Conservation (phyloP, 2,888 invertebrate species). For the Melanotus villosus region DNA sequence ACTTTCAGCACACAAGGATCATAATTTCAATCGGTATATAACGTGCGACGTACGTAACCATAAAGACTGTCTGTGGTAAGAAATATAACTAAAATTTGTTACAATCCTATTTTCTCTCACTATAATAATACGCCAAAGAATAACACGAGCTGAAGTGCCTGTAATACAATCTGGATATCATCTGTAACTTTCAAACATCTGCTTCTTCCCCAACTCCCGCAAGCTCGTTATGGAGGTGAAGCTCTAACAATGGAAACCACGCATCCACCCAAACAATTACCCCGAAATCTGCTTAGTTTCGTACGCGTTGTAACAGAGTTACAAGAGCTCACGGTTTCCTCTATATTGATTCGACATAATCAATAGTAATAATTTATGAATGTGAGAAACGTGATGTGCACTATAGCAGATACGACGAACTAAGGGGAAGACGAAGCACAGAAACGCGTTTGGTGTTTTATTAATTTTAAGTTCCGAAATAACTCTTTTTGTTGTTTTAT, state of each 20-base stretch:
- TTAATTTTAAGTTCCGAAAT: not conserved
- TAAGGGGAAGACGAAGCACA: not conserved
- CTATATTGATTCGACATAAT: conserved; percentile 2
- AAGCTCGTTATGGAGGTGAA: not conserved
- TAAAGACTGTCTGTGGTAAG: not conserved
- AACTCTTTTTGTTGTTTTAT: not conserved
- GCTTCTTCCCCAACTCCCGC: not conserved
- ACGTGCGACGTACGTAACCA: no score
- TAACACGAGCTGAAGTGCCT: not conserved
- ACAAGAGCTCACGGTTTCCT: not conserved
- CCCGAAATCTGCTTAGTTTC: not conserved
- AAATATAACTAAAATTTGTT: not conserved
- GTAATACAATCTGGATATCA: not conserved
- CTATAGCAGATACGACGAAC: not conserved
- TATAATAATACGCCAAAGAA: not conserved
- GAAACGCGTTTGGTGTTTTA: not conserved
- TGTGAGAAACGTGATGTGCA: conserved; percentile 7
- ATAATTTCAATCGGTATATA: no score
- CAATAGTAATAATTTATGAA: conserved; percentile 8
- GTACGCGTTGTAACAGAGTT: not conserved
- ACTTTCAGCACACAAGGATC: no score
- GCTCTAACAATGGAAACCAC: not conserved
- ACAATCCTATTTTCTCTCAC: not conserved
- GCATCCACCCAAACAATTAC: conserved; percentile 8
- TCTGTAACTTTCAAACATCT: conserved; percentile 4